These are phyloP conservation scores for Enteromius mattozi DNA, from an alignment of 2,797 vertebrate genomes.

Conservation along the genomic window DNA sequence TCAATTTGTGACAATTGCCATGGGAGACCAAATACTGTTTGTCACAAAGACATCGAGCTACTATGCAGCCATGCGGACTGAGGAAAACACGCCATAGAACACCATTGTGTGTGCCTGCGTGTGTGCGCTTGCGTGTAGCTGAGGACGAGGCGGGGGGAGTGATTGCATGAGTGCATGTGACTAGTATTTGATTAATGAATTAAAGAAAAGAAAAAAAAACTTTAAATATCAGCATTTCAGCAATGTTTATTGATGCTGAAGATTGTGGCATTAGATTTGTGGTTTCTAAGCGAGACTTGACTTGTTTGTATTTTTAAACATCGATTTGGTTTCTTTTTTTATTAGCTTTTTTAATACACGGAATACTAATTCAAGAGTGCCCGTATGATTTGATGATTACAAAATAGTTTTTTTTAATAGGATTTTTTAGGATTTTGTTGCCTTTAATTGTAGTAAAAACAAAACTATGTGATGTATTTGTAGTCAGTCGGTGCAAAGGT, in stretches of 20 bases:
- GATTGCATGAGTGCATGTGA: constrained; percentile 39
- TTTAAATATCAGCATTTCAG: constrained; percentile 59
- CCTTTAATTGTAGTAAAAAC: constrained; percentile 74
- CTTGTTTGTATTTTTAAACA: constrained; percentile 40
- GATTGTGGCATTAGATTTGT: constrained; percentile 46
- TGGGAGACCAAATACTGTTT: constrained; percentile 62
- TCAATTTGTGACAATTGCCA: constrained; percentile 43
- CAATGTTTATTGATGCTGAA: constrained; percentile 35
- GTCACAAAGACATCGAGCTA: constrained; percentile 52
- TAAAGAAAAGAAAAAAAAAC: constrained; percentile 22
- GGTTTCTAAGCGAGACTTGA: constrained; percentile 37
- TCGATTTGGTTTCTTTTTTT: constrained; percentile 57
- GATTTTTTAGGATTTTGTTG: constrained; percentile 69
- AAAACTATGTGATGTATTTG: constrained; percentile 67
- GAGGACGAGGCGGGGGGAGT: constrained; percentile 55
- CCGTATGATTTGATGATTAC: constrained; percentile 54
- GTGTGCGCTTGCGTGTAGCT: constrained; percentile 62
- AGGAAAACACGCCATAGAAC: constrained; percentile 60
- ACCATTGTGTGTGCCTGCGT: constrained; percentile 44
- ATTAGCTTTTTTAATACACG: constrained; percentile 58
- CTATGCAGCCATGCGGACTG: constrained; percentile 56
- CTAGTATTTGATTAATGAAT: constrained; percentile 35
- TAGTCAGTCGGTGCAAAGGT: constrained; percentile 28
- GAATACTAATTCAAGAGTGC: constrained; percentile 55
- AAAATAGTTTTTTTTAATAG: constrained; percentile 59